Conservation (phyloP, 2,113 vertebrate genomes). For the Gnathonemus echidnorhynchus region DNA sequence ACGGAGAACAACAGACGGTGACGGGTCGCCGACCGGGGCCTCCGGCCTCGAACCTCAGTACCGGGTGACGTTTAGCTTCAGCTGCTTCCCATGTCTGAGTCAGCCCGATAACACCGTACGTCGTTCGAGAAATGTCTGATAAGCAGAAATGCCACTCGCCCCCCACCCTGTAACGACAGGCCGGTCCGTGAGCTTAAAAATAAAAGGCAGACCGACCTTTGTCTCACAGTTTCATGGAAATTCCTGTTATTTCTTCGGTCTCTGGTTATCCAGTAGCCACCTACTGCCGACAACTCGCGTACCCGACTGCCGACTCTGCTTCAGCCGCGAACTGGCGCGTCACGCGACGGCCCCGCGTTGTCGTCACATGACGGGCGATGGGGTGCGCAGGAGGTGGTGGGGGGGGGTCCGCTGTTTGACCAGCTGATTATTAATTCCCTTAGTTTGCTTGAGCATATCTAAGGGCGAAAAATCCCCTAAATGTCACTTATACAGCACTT, state of each 20-base stretch:
- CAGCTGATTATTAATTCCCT: not conserved
- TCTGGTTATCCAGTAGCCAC: not conserved
- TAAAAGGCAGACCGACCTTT: not conserved
- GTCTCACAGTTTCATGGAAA: not conserved
- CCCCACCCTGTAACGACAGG: not conserved
- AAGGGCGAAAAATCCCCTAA: not conserved
- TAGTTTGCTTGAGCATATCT: not conserved
- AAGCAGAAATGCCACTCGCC: not conserved
- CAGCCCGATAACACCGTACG: not conserved
- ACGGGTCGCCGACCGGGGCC: not conserved
- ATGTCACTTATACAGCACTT: not conserved
- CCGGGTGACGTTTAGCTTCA: not conserved
- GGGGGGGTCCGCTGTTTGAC: not conserved
- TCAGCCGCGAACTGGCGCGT: not conserved
- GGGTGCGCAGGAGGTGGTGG: conserved; percentile 5
- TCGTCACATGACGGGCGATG: conserved; percentile 31
- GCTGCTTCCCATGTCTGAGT: not conserved
- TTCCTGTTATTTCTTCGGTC: not conserved
- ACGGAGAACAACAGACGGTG: not conserved
- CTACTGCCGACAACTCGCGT: not conserved
- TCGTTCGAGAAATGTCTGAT: not conserved
- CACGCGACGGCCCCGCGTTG: conserved; percentile 30
- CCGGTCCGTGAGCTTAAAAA: not conserved
- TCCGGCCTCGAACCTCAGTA: not conserved
- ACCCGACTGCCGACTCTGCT: not conserved